Evolutionary conservation across 2,888 invertebrate genomes (phyloP), one percentile per base, ranked within the genome.

Genomic region (Caenorhabditis wallacei): DNA sequence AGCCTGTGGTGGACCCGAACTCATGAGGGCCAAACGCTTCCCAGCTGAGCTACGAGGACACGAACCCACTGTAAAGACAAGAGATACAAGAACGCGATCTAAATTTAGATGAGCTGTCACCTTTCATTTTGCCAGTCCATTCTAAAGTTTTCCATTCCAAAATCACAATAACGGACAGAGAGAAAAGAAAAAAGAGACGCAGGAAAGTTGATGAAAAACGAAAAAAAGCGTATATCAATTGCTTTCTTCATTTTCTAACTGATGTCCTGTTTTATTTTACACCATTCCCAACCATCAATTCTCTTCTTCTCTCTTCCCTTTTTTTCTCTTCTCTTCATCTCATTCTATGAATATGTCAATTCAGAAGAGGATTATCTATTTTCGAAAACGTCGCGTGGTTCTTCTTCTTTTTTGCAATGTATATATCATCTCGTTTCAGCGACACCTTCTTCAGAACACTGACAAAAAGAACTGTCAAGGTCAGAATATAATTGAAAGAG

Each of bases 351-450:
- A 61, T 61, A 61, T 64, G 48, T 64, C 64, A 48, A 40, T 75
- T 63, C 75, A 43, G 48, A 76, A 57, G 56, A 57, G 48, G 68
- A 51, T 48, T 53, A 40, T 48, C 66, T 48, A 64, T 64, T 64
- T 64, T 48, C 30, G 30, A 63, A 51, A 26, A 26, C 30, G 48
- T 0, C 51, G 22, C 40, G 56, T 26, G 26, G 63, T 63, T 46
- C 43, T n/a, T 8, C 8, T 30, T 8, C n/a, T n/a, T n/a, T n/a
- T n/a, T n/a, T n/a, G n/a, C n/a, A n/a, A n/a, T 30, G 2, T 26
- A 43, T 35, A 35, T 40, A 51, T 57, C 57, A 54, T 54, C 26
- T 64, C 48, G 35, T 64, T 64, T 51, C 51, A 66, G 59, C 46
- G 46, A 48, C 37, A 11, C 35, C 10, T 35, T 37, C 40, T 59